A percentile compares a stretch with the other conserved stretches of the same genome.
These are phyloP conservation scores for Mesocentrotus franciscanus DNA, from an alignment of 53 echinoderm and acorn worm species.

Conservation along the genomic window DNA sequence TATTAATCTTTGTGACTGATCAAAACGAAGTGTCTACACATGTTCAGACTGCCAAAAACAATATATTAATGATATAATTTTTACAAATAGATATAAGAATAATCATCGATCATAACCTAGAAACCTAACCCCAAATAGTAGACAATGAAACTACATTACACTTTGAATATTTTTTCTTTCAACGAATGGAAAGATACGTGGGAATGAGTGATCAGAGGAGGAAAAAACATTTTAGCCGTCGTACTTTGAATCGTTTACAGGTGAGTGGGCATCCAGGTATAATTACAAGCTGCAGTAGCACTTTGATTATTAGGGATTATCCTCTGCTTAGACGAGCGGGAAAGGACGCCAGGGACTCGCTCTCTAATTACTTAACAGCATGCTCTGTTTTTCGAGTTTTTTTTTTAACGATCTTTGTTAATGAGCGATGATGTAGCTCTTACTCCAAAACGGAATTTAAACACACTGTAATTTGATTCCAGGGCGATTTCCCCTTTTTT, in stretches of 20 bases:
- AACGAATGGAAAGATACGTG: neutral
- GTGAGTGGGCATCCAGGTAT: neutral
- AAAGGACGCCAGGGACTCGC: constrained; percentile 1
- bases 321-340: neutral
- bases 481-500: no score
- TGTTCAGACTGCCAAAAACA: no score
- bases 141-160: no score
- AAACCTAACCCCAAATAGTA: no score
- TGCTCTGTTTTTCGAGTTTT: neutral
- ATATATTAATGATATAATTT: no score
- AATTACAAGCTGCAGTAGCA: neutral
- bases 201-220: neutral
- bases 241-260: constrained; percentile 15
- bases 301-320: constrained; percentile 29
- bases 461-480: neutral
- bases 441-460: neutral
- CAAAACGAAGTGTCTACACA: no score
- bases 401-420: neutral
- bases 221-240: neutral
- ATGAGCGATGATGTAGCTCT: neutral
- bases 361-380: constrained; percentile 35
- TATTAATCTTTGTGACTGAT: no score
- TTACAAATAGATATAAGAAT: no score
- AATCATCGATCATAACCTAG: no score
- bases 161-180: no score